A percentile compares a stretch with the other conserved stretches of the same genome.
Evolutionary conservation across 1,140 invertebrate species (phyloP).

Genomic region (Tetramorium alpestre): DNA sequence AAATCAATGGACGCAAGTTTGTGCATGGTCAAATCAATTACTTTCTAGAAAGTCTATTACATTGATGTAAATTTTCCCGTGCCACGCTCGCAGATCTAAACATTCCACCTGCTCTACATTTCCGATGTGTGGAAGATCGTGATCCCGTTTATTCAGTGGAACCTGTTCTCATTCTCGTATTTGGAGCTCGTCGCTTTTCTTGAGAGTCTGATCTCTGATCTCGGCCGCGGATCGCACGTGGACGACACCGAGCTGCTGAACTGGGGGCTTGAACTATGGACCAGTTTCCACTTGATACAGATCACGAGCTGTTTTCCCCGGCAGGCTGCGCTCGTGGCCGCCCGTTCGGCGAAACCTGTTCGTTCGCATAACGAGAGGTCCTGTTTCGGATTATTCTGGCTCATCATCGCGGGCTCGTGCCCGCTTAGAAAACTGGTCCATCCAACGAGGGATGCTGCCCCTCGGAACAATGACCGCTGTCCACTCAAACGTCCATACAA

Average conservation of each 20-base stretch:
- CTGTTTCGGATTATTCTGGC: slow-evolving; percentile 64
- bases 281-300: slow-evolving; percentile 85
- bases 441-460: slow-evolving; percentile 77
- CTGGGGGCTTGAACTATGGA: slow-evolving; percentile 72
- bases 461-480: slow-evolving; percentile 79
- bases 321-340: slow-evolving; percentile 69
- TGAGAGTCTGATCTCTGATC: slow-evolving; percentile 69
- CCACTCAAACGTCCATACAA: slow-evolving; percentile 75
- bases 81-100: neutral
- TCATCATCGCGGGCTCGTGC: slow-evolving; percentile 60
- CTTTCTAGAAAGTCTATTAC: neutral
- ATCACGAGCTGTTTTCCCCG: slow-evolving; percentile 77
- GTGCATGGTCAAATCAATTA: neutral
- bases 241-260: slow-evolving; percentile 54
- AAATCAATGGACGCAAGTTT: neutral
- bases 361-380: slow-evolving; percentile 80
- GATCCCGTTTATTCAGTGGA: slow-evolving; percentile 50
- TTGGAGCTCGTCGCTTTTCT: slow-evolving; percentile 38
- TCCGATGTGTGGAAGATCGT: slow-evolving; percentile 54
- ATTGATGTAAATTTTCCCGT: slow-evolving; percentile 26
- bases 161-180: slow-evolving; percentile 50
- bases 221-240: slow-evolving; percentile 44
- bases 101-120: slow-evolving; percentile 54
- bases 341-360: slow-evolving; percentile 79
- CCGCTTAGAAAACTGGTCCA: slow-evolving; percentile 80